Conservation (phyloP, 1,140 invertebrate genomes). For the Xylocopa sonorina region DNA sequence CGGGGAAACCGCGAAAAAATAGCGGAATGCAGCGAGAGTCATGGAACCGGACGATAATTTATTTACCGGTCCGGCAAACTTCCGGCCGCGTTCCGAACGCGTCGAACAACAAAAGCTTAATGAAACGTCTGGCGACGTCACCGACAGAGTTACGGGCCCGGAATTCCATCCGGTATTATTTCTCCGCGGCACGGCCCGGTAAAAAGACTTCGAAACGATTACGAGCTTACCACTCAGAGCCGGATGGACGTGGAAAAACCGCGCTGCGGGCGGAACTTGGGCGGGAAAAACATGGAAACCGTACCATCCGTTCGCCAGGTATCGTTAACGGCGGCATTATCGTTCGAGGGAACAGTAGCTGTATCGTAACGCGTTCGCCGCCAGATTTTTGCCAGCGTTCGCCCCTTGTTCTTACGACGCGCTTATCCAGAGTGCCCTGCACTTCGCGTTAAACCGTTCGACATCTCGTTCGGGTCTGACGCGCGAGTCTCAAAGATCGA, state of each 20-base stretch:
- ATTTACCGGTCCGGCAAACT: constrained; percentile 15
- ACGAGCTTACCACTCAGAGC: constrained; percentile 12
- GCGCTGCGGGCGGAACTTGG: background rate
- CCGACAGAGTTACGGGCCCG: constrained; percentile 42
- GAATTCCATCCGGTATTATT: constrained; percentile 34
- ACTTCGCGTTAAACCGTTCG: too few relatives aligned
- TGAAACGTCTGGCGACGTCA: constrained; percentile 57
- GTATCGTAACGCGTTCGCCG: constrained; percentile 1
- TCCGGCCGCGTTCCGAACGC: background rate
- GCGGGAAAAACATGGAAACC: constrained; percentile 1
- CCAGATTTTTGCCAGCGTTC: constrained; percentile 7
- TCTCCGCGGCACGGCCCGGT: background rate
- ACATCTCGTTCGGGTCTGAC: too few relatives aligned
- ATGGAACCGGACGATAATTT: constrained; percentile 43
- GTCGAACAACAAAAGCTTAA: constrained; percentile 46
- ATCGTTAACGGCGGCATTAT: constrained; percentile 32
- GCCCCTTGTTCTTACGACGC: background rate
- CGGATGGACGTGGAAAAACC: background rate
- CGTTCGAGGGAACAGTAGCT: constrained; percentile 2
- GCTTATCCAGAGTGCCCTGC: too few relatives aligned
- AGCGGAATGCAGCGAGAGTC: too few relatives aligned
- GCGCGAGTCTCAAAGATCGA: too few relatives aligned
- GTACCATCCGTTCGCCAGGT: constrained; percentile 1
- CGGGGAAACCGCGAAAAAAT: too few relatives aligned
- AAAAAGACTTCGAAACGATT: constrained; percentile 47